Conservation (phyloP, 2,113 vertebrate species). For the Cariama cristata region DNA sequence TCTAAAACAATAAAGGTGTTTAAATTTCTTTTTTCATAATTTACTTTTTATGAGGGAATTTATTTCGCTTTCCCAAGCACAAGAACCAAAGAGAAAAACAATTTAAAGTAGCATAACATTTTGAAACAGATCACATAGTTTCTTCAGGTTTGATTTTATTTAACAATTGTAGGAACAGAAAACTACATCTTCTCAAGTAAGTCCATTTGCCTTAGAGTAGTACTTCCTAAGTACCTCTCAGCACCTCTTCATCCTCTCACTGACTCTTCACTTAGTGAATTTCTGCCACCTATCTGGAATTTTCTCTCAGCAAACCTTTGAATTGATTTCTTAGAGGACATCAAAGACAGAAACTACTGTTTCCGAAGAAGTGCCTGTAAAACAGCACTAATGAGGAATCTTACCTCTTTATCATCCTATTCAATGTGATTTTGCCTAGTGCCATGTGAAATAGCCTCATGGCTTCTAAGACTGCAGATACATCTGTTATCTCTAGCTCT, state of each 20-base stretch:
- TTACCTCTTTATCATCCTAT: not conserved
- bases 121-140: not conserved
- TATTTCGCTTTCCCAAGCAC: not conserved
- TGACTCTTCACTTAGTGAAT: not conserved
- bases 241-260: not conserved
- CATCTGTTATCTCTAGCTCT: accelerated
- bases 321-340: not conserved
- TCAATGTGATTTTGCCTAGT: not conserved
- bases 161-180: not conserved
- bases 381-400: not conserved
- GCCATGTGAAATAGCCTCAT: not conserved
- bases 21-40: not conserved
- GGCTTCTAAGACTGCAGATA: not conserved
- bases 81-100: not conserved
- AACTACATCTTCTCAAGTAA: not conserved
- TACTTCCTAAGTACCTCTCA: not conserved
- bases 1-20: not conserved
- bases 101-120: not conserved
- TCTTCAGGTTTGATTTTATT: not conserved
- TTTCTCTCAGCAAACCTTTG: not conserved
- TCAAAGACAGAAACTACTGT: not conserved
- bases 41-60: not conserved
- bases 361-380: not conserved
- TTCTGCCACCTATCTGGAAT: not conserved
- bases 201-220: not conserved